Evolutionary conservation across 1,140 invertebrate genomes (phyloP).

Genomic region (Sitophilus oryzae): DNA sequence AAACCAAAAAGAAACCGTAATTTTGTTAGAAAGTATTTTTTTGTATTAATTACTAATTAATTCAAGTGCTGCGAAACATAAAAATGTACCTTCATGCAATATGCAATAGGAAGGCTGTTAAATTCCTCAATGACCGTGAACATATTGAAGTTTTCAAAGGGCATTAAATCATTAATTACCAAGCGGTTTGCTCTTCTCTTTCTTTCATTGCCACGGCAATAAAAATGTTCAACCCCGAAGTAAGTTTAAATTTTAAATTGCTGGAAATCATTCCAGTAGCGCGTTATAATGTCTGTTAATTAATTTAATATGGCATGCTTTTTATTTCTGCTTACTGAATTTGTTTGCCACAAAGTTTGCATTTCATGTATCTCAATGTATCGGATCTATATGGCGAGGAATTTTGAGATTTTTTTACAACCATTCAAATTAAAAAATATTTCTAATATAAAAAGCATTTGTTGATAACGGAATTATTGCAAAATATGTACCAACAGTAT

Average conservation of each 20-base stretch:
- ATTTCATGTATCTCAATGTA: no score
- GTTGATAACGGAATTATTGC: no score
- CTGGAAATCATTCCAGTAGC: not conserved
- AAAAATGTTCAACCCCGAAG: conserved; percentile 1
- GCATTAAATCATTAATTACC: conserved; percentile 9
- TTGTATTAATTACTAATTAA: conserved; percentile 4
- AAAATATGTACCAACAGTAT: no score
- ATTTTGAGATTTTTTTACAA: no score
- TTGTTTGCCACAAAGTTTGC: no score
- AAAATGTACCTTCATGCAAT: conserved; percentile 1
- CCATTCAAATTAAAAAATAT: no score
- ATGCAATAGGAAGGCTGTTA: conserved; percentile 8
- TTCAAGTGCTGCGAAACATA: conserved; percentile 2
- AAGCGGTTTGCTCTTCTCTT: not conserved
- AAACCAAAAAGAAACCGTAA: no score
- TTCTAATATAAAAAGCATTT: no score
- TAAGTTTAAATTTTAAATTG: conserved; percentile 6
- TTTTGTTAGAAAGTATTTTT: no score
- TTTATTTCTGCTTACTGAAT: no score
- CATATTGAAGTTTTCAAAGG: conserved; percentile 8
- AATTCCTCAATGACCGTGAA: conserved; percentile 6
- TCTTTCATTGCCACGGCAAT: not conserved
- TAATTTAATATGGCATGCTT: no score
- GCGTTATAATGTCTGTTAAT: not conserved
- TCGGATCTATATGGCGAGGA: no score